Percentiles rank a stretch among this genome's conserved stretches.
Conservation (phyloP, 2,888 invertebrate species). For the Blastobasis adustella region DNA sequence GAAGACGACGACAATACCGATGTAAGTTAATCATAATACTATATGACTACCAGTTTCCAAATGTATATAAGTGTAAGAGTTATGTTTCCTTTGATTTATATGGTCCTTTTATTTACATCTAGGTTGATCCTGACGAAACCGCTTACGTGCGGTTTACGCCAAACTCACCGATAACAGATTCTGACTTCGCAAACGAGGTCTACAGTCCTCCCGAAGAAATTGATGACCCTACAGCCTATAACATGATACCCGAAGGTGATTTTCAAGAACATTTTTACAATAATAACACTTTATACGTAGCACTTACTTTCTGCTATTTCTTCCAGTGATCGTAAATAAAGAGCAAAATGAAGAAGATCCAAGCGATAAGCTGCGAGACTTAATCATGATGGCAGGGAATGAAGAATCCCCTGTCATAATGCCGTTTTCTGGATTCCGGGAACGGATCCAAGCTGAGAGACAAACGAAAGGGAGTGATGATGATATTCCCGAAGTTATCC, state of each 20-base stretch:
- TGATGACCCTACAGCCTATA: slow-evolving; percentile 47
- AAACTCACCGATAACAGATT: slow-evolving; percentile 73
- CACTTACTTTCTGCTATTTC: neutral
- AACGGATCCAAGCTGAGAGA: slow-evolving; percentile 52
- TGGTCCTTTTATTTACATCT: neutral
- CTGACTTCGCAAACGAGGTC: slow-evolving; percentile 86
- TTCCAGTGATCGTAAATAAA: slow-evolving; percentile 17
- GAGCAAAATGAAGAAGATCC: slow-evolving; percentile 38
- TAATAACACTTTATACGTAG: neutral
- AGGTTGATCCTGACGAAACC: slow-evolving; percentile 79
- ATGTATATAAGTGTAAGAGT: too few species aligned
- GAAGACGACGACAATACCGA: slow-evolving; percentile 33
- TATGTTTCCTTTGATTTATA: neutral
- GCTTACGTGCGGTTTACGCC: slow-evolving; percentile 89
- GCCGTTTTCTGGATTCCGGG: slow-evolving; percentile 63
- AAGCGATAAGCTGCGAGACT: slow-evolving; percentile 55
- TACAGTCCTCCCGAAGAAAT: slow-evolving; percentile 81
- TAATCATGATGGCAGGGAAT: slow-evolving; percentile 45
- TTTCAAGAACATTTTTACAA: neutral
- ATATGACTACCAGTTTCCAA: neutral
- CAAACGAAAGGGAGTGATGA: slow-evolving; percentile 26
- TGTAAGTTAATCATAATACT: slow-evolving; percentile 27
- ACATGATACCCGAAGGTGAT: slow-evolving; percentile 39
- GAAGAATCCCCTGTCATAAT: slow-evolving; percentile 52
- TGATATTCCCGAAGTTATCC: slow-evolving; percentile 25